Base-by-base conservation (phyloP, 2,797 vertebrate genomes). In the Manis javanica region DNA sequence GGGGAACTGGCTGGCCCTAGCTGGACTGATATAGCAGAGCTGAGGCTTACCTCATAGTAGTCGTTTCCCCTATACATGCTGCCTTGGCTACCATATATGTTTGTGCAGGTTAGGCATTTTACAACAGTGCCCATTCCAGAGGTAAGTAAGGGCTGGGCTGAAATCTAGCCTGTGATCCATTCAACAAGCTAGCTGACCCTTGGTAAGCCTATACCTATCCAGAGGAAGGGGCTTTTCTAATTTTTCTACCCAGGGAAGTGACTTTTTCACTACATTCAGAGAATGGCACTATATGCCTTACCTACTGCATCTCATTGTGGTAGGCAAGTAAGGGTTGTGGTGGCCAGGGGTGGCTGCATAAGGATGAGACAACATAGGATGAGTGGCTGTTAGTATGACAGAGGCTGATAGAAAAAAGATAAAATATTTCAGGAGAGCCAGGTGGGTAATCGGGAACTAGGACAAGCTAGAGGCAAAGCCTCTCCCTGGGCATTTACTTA, bases 121-220 rank as follows among this genome's bases (percentile, higher is more conserved):
- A 59, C 13, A 75, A 57, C n/a, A 6, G n/a, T 75, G 42, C 46
- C 55, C 64, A 94, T 11, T 51, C 59, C 69, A 93, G 66, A 74
- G 66, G n/a, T 66, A 37, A 91, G 55, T 63, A 34, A 26, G 23
- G 21, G 23, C 39, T 86, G 34, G 61, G n/a, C n/a, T 90, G 39
- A 90, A 79, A 86, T 79, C 66, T 93, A 79, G 46, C 37, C 21
- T 86, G 66, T 90, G 81, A 90, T 89, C 78, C 78, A 78, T 12
- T 89, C 39, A 83, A 55, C 59, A 84, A 90, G 66, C 21, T 34
- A 23, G 53, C 39, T 74, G 21, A n/a, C 66, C 29, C 59, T 90
- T 74, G 81, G 26, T 61, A 46, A 86, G 86, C 64, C n/a, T 79
- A 9, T 90, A 16, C 42, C n/a, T 81, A 42, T 72, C 29, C 66